These are phyloP conservation scores for Philaethria dido DNA, from an alignment of 2,888 invertebrate genomes.

Conservation along the genomic window DNA sequence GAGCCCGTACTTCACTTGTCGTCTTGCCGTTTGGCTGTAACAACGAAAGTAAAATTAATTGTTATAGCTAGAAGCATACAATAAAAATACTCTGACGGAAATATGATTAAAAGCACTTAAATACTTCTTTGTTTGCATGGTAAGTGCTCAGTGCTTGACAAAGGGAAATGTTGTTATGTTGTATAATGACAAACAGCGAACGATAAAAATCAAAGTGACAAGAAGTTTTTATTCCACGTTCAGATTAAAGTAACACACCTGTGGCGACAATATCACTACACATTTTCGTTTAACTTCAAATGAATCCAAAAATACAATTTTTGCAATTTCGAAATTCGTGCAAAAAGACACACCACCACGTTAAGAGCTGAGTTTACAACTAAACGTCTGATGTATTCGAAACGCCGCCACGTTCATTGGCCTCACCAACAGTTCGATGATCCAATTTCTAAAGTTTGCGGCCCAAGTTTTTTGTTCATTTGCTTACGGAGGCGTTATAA, in stretches of 20 bases:
- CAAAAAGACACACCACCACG: conserved; percentile 37
- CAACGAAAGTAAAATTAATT: conserved; percentile 50
- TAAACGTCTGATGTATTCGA: conserved; percentile 48
- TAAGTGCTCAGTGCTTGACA: not conserved
- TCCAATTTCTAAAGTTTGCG: conserved; percentile 72
- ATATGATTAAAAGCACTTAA: not conserved
- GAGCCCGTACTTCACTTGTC: conserved; percentile 75
- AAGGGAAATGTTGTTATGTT: conserved; percentile 1
- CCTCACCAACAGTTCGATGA: conserved; percentile 75
- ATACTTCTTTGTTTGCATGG: conserved; percentile 3
- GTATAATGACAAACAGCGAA: conserved; percentile 7
- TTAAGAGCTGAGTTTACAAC: conserved; percentile 43
- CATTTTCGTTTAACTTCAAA: conserved; percentile 5
- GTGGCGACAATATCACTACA: conserved; percentile 5
- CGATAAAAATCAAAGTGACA: conserved; percentile 6
- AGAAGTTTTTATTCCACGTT: conserved; percentile 13
- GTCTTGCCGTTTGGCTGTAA: conserved; percentile 74
- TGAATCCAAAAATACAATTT: not conserved
- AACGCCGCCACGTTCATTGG: conserved; percentile 63
- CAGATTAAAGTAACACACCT: not conserved
- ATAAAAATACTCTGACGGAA: not conserved
- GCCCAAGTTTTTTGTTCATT: conserved; percentile 66
- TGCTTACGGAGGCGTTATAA: conserved; percentile 63
- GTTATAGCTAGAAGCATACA: not conserved
- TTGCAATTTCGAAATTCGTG: conserved; percentile 33